These are phyloP conservation scores for Cataglyphis altisquamis DNA, from an alignment of 2,888 invertebrate genomes.

Conservation along the genomic window DNA sequence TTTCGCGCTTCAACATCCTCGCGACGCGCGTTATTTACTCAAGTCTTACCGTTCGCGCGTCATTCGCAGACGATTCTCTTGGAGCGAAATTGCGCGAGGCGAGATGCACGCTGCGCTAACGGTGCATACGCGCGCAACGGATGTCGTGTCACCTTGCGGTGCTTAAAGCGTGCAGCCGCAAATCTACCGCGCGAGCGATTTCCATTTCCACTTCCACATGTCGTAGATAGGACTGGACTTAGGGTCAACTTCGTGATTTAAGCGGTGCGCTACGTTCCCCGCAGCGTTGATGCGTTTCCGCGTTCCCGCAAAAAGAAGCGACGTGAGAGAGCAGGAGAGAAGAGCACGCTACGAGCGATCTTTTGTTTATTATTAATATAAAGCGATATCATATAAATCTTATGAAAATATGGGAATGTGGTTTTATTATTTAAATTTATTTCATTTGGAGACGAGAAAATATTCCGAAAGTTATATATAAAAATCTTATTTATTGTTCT, in stretches of 20 bases:
- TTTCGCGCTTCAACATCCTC: constrained; percentile 22
- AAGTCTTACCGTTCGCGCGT: neutral
- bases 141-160: constrained; percentile 57
- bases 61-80: constrained; percentile 2
- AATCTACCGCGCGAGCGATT: constrained; percentile 33
- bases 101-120: constrained; percentile 18
- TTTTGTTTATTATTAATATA: neutral
- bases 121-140: constrained; percentile 53
- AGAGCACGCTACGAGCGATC: neutral
- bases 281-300: neutral
- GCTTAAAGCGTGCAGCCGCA: constrained; percentile 38
- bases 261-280: neutral
- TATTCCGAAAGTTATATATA: neutral
- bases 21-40: constrained; percentile 15
- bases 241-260: neutral
- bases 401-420: neutral
- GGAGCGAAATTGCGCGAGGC: constrained; percentile 20
- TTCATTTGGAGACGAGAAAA: neutral
- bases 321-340: neutral
- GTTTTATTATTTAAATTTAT: neutral
- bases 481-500: neutral
- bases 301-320: neutral
- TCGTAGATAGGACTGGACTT: neutral
- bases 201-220: constrained; percentile 45
- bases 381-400: neutral